A percentile compares a stretch with the other conserved stretches of the same genome.
These are phyloP conservation scores for Metopia argyrocephala DNA, from an alignment of 2,888 invertebrate species.

Conservation along the genomic window DNA sequence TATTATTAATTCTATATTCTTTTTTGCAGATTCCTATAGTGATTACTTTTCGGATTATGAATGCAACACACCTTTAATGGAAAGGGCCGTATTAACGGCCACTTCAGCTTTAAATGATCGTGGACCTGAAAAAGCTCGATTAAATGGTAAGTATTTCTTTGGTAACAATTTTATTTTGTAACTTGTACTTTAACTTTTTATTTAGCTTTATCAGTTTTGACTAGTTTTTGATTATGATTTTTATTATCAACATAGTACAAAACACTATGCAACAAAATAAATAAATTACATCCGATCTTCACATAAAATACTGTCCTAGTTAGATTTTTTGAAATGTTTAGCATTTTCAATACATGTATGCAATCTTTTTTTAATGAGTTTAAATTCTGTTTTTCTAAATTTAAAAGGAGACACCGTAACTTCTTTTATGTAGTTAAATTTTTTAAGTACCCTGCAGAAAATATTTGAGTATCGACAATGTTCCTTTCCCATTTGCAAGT, in stretches of 20 bases:
- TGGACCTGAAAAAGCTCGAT: slow-evolving; percentile 90
- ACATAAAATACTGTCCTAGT: too few relatives aligned
- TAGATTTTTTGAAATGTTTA: too few relatives aligned
- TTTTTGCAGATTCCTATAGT: slow-evolving; percentile 74
- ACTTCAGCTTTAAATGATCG: slow-evolving; percentile 89
- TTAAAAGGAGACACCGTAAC: too few relatives aligned
- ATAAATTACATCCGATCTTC: too few relatives aligned
- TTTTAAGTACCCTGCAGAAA: too few relatives aligned
- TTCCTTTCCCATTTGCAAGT: too few relatives aligned
- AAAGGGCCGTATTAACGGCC: slow-evolving; percentile 86
- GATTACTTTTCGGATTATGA: slow-evolving; percentile 82
- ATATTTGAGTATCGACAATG: too few relatives aligned
- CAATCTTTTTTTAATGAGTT: too few relatives aligned
- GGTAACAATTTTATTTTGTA: neutral
- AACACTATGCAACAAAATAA: neutral
- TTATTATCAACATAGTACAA: neutral
- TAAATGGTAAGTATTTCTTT: slow-evolving; percentile 85
- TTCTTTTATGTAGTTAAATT: too few relatives aligned
- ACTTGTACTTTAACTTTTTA: neutral
- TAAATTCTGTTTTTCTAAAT: too few relatives aligned
- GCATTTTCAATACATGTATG: too few relatives aligned
- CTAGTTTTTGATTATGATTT: neutral
- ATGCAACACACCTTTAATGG: slow-evolving; percentile 89
- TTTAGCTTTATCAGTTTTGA: neutral
- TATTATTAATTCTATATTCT: neutral